A percentile compares a stretch with the other conserved stretches of the same genome.
phyloP scores from a whole-genome alignment of 2,888 invertebrate genomes.

The Hirtodrosophila alboralis region DNA sequence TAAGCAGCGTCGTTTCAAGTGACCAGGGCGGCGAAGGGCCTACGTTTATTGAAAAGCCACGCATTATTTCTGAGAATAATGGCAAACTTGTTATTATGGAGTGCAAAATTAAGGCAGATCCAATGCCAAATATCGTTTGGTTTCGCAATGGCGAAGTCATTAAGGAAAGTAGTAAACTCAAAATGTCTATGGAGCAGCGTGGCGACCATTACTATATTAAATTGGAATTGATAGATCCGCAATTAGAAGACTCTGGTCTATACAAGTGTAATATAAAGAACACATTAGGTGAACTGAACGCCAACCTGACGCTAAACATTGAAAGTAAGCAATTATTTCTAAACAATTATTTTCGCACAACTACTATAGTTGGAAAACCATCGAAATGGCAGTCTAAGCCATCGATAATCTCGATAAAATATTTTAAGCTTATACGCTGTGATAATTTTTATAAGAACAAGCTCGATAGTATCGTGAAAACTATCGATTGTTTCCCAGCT shows the following conservation, averaged over 20 bases:
- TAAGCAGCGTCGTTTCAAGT: conserved; percentile 91
- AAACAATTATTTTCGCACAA: no score
- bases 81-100: conserved; percentile 95
- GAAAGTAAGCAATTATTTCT: conserved; percentile 93
- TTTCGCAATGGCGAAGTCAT: conserved; percentile 91
- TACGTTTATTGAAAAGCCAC: conserved; percentile 95
- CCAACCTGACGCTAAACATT: conserved; percentile 98
- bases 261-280: conserved; percentile 99
- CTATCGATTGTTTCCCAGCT: no score
- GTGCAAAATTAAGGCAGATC: conserved; percentile 92
- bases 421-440: no score
- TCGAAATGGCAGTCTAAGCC: no score
- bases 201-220: conserved; percentile 94
- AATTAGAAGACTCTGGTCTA: conserved; percentile 97
- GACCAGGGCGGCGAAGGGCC: conserved; percentile 98
- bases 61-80: conserved; percentile 92
- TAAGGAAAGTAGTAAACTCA: conserved; percentile 92
- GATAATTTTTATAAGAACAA: no score
- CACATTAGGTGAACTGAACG: conserved; percentile 97
- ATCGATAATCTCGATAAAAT: no score
- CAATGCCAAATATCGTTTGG: conserved; percentile 93
- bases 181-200: conserved; percentile 90
- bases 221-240: conserved; percentile 94
- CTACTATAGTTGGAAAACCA: no score
- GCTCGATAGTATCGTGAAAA: no score